Evolutionary conservation across 2,888 invertebrate species (phyloP), one percentile per base, ranked within the genome.

Genomic region (Heliconius ethilla): DNA sequence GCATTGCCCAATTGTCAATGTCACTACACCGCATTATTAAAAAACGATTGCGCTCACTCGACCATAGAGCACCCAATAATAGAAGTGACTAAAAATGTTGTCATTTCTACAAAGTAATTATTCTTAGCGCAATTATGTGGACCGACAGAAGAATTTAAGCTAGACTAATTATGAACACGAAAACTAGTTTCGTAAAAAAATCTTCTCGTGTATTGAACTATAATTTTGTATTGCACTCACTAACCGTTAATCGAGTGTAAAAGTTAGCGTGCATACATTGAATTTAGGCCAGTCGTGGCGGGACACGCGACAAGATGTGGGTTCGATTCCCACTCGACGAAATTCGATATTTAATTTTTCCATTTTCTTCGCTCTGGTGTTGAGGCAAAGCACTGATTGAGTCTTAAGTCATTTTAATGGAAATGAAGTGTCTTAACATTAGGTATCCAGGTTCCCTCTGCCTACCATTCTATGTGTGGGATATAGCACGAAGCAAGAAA

Each of bases 1-100:
- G 70, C n/a, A 11, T 72, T 72, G 55, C 70, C 15, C 13, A 72
- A 72, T 72, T 6, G 29, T 70, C 51, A 70, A 70, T 70, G 51
- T 55, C 70, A 70, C 11, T 70, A n/a, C n/a, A 70, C 70, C 22
- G 33, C 70, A 55, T 72, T 59, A 51, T 33, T 55, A 59, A 59
- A 13, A 33, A 22, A 55, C n/a, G 29, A 33, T 59, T 72, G 70
- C 55, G 55, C 29, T 33, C 70, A 55, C n/a, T 55, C 29, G n/a
- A 72, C 55, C 70, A 55, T 72, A 55, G 29, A 55, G n/a, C 70
- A 72, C 70, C 70, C 55, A 72, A 72, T 55, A 59, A 72, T 55
- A 70, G 70, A 55, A 51, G 22, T 55, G 51, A 22, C 4, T 10
- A 10, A 51, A 51, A 69, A 69, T 69, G 7, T 70, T 70, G 70